Evolutionary conservation across 2,888 invertebrate species (phyloP), one percentile per base, ranked within the genome.

Genomic region (Palloptera scutellata): DNA sequence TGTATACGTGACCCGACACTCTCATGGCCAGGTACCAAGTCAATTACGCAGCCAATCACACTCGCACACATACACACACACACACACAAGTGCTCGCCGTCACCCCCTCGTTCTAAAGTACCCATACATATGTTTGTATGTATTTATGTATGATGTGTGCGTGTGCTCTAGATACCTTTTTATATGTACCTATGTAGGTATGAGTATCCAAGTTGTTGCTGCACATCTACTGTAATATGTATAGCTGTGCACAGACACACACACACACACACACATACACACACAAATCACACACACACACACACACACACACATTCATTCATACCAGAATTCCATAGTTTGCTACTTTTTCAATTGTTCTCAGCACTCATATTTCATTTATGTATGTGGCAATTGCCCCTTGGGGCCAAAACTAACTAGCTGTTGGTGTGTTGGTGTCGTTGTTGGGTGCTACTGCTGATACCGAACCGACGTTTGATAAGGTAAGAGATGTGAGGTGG

Each of bases 11-110:
- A 30, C 30, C 30, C 30, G 30, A 30, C 30, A 30, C 30, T 67
- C 69, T 67, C 69, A 69, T 77, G 81, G 77, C 74, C 80, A 78
- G 67, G 71, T 71, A 72, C 64, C 67, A 69, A 68, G 68, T 70
- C 74, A 70, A 72, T 72, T 72, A 73, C 69, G 65, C 68, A 74
- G 66, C 71, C 72, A 73, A 71, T 73, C 72, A 71, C 61, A 62
- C 63, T 61, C 43, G 12, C 45, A 40, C 64, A 61, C 61, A 64
- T 61, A 48, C 19, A 20, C 43, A 57, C n/a, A 43, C 64, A 59
- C 20, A 60, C 62, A 64, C 57, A 69, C n/a, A n/a, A n/a, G 30
- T 30, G 3, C 3, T 30, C 30, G 30, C 30, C 30, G 30, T 30
- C 30, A 30, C 6, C 2, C 6, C 6, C 30, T 30, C 30, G 30